These are phyloP conservation scores for Magallana ariakensis DNA, from an alignment of 1,140 invertebrate species.

Conservation along the genomic window DNA sequence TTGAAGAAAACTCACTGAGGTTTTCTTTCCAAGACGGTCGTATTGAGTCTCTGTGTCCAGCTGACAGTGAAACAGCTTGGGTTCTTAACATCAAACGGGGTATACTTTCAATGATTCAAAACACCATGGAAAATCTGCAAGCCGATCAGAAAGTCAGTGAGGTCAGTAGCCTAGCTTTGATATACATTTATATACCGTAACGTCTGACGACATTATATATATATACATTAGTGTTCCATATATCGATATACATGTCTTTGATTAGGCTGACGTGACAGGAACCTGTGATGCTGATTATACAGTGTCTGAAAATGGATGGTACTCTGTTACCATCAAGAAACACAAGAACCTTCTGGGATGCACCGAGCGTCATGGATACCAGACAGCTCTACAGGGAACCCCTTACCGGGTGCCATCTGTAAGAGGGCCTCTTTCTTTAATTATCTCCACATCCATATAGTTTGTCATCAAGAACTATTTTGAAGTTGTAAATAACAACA, in stretches of 20 bases:
- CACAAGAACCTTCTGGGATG: conserved; percentile 88
- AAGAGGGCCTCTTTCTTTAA: conserved; percentile 40
- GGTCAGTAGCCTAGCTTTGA: conserved; percentile 53
- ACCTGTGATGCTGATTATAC: conserved; percentile 89
- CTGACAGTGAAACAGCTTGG: conserved; percentile 86
- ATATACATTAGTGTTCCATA: too few species aligned
- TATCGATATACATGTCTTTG: too few species aligned
- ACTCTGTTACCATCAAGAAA: conserved; percentile 88
- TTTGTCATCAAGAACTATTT: too few species aligned
- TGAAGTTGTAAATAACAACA: not conserved
- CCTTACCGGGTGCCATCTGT: conserved; percentile 74
- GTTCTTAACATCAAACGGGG: conserved; percentile 93
- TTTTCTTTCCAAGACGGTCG: conserved; percentile 82
- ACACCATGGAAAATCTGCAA: conserved; percentile 91
- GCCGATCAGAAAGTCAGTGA: conserved; percentile 84
- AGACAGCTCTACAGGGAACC: conserved; percentile 73
- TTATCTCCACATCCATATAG: too few species aligned
- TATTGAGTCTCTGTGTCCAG: conserved; percentile 80
- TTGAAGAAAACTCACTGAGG: conserved; percentile 82
- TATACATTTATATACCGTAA: too few species aligned
- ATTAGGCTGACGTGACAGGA: conserved; percentile 89
- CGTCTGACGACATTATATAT: too few species aligned
- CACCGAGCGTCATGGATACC: conserved; percentile 85
- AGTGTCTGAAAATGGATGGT: conserved; percentile 85
- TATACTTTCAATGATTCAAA: conserved; percentile 92